Base-by-base conservation (phyloP, 2,797 vertebrate genomes). In the Hydrocynus forskahlii region DNA sequence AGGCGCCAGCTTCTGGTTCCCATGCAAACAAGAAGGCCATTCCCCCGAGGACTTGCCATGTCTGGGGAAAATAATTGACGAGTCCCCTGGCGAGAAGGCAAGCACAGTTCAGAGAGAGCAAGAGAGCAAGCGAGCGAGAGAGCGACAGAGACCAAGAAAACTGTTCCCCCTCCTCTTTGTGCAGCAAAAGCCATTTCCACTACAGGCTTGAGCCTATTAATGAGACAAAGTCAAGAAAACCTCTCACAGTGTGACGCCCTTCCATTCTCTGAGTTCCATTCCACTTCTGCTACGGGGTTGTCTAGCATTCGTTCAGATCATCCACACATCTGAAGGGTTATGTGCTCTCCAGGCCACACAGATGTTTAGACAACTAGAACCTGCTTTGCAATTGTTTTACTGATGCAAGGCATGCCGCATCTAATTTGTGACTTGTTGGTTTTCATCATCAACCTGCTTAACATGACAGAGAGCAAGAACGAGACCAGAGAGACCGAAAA, bases 11-110 rank as follows among this genome's bases (percentile, higher is more conserved):
- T 93, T 90, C 89, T 91, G 92, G 91, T 94, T 94, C 89, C 89
- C 91, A 93, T 90, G 92, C 94, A 94, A 94, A 94, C 93, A 94
- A 92, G 92, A 92, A 93, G 88, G 92, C 91, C 92, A 90, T 87
- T 89, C 91, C 92, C 92, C 91, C 48, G 89, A 93, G 92, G 92
- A 93, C 92, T 90, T 87, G 90, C 88, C 92, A 89, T 90, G 87
- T 94, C 93, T 92, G 92, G 92, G 92, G 92, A 73, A 93, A 92
- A 93, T 94, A 95, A 94, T 94, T 94, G 92, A 94, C 91, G 92
- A 94, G 93, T 94, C 93, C 92, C 92, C 87, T 92, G 92, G 92
- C 92, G 92, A 92, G 91, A 89, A 90, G 89, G 90, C 79, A 91
- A 89, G 87, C 90, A 87, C 79, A 64, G 81, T 89, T 89, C 87